Evolutionary conservation across 2,113 vertebrate species (phyloP).

Genomic region (Brienomyrus brachyistius): DNA sequence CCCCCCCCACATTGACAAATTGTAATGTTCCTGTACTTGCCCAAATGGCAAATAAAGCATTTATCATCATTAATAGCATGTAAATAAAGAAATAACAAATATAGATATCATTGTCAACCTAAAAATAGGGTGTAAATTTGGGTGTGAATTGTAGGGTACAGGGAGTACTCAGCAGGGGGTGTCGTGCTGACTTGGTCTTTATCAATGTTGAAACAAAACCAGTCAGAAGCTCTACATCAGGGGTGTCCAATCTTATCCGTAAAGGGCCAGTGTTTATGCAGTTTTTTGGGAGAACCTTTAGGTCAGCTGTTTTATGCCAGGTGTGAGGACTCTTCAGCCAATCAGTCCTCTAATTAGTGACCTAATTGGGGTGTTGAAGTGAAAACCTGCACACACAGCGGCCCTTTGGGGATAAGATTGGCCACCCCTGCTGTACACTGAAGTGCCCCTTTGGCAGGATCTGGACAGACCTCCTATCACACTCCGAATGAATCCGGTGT

Average conservation of each 20-base stretch:
- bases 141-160: background rate
- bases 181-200: background rate
- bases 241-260: no score
- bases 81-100: background rate
- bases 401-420: no score
- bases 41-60: background rate
- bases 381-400: no score
- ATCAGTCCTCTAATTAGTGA: no score
- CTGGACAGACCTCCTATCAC: background rate
- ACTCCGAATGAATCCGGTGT: background rate
- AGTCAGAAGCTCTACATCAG: background rate
- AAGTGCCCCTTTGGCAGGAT: background rate
- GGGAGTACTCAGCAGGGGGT: no score
- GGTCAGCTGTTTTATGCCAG: no score
- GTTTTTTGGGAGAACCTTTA: no score
- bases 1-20: background rate
- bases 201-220: background rate
- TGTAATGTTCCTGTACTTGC: background rate
- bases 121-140: background rate
- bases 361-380: no score
- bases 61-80: background rate
- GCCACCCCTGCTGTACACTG: no score
- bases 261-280: no score
- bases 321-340: no score
- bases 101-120: background rate